phyloP scores from a whole-genome alignment of 2,888 invertebrate species.

The Gari tellinella region DNA sequence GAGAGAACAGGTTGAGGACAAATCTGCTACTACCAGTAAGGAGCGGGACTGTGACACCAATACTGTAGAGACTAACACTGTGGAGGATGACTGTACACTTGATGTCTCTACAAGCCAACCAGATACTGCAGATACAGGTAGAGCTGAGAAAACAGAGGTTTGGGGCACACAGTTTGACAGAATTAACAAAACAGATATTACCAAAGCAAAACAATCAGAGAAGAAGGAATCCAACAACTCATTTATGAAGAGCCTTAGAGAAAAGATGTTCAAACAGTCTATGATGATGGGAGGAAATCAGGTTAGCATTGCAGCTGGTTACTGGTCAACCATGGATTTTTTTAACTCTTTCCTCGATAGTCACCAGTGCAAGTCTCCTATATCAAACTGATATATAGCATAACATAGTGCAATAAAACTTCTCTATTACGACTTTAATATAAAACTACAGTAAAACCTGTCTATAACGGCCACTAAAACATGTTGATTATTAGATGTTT shows the following conservation, averaged over 20 bases:
- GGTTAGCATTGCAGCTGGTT: constrained; percentile 1
- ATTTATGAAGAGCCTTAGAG: constrained; percentile 68
- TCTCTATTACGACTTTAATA: too few species aligned
- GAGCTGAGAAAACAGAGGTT: constrained; percentile 38
- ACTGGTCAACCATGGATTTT: too few species aligned
- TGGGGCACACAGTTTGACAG: constrained; percentile 72
- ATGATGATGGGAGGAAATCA: constrained; percentile 16
- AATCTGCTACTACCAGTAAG: too few species aligned
- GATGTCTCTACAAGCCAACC: background rate
- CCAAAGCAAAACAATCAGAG: background rate
- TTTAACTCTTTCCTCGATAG: too few species aligned
- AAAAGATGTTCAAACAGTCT: constrained; percentile 70
- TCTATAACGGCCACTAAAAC: too few species aligned
- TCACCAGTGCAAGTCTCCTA: too few species aligned
- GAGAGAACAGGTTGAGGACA: too few species aligned
- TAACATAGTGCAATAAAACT: too few species aligned
- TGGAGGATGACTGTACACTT: background rate
- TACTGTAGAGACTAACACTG: too few species aligned
- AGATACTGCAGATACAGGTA: background rate
- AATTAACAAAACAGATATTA: constrained; percentile 18
- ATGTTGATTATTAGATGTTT: too few species aligned
- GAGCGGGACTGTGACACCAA: background rate
- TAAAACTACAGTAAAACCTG: too few species aligned
- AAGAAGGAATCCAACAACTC: constrained; percentile 13
- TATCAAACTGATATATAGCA: too few species aligned